These are phyloP conservation scores for Arvicanthis niloticus DNA, from an alignment of 2,113 vertebrate genomes.

Conservation along the genomic window DNA sequence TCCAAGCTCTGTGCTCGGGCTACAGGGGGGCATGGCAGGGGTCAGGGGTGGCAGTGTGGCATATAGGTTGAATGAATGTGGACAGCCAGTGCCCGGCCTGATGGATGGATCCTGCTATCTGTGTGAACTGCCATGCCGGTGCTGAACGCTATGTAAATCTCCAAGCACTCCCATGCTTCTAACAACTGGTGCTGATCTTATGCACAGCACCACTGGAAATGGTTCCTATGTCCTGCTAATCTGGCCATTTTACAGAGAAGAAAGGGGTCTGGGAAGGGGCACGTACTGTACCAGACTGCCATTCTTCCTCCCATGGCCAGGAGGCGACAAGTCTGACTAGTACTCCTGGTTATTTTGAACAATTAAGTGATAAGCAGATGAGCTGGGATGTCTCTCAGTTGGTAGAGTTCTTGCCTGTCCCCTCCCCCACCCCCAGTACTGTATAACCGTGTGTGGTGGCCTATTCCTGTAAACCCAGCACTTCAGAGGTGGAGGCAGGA, in stretches of 20 bases:
- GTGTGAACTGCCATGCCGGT: not conserved
- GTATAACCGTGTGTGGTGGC: not conserved
- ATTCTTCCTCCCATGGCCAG: not conserved
- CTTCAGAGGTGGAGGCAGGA: not conserved
- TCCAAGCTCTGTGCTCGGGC: not conserved
- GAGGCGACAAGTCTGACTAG: not conserved
- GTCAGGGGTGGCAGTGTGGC: not conserved
- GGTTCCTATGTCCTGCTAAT: too few relatives aligned
- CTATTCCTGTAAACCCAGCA: not conserved
- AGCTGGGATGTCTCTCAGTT: not conserved
- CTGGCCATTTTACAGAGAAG: not conserved
- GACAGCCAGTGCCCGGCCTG: not conserved
- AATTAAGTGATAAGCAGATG: not conserved
- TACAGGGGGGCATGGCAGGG: too few relatives aligned
- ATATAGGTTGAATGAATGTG: not conserved
- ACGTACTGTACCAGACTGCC: not conserved
- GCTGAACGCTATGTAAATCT: not conserved
- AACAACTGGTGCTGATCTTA: rapidly evolving
- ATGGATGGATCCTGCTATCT: not conserved
- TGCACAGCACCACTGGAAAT: too few relatives aligned
- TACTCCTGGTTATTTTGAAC: not conserved
- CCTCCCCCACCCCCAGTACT: not conserved
- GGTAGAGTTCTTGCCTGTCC: not conserved
- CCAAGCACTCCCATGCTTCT: not conserved
- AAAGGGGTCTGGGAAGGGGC: not conserved